Conservation (phyloP, 1,140 invertebrate species). For the Pantala flavescens region DNA sequence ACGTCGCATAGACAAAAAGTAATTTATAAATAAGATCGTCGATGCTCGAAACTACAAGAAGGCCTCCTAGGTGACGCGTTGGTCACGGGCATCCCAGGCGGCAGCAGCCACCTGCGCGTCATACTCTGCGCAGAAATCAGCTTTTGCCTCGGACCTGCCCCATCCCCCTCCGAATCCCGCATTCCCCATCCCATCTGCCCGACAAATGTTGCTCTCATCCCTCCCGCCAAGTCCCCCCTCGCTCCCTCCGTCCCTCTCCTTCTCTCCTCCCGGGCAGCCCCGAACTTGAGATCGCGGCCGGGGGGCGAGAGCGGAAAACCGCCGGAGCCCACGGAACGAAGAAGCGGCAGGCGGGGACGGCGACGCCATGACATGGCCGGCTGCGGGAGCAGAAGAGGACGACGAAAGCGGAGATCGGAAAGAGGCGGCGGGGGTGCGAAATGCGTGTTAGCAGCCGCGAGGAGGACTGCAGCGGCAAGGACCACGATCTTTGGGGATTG, state of each 20-base stretch:
- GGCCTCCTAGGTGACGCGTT: neutral
- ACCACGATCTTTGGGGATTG: neutral
- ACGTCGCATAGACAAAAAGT: too few species aligned
- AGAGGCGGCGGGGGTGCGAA: constrained; percentile 1
- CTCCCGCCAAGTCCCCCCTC: neutral
- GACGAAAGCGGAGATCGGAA: neutral
- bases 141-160: neutral
- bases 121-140: neutral
- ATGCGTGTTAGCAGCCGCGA: neutral
- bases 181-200: constrained; percentile 4
- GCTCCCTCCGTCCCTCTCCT: neutral
- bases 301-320: neutral
- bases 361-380: constrained; percentile 1
- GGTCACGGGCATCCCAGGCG: neutral
- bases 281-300: neutral
- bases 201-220: neutral
- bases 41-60: neutral
- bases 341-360: neutral
- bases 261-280: neutral
- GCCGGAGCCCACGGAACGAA: neutral
- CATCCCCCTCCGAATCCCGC: neutral
- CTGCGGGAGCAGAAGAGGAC: neutral
- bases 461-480: neutral
- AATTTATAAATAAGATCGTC: neutral
- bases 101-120: neutral